These are phyloP conservation scores for Aphidius gifuensis DNA, from an alignment of 1,140 invertebrate genomes.

Conservation along the genomic window DNA sequence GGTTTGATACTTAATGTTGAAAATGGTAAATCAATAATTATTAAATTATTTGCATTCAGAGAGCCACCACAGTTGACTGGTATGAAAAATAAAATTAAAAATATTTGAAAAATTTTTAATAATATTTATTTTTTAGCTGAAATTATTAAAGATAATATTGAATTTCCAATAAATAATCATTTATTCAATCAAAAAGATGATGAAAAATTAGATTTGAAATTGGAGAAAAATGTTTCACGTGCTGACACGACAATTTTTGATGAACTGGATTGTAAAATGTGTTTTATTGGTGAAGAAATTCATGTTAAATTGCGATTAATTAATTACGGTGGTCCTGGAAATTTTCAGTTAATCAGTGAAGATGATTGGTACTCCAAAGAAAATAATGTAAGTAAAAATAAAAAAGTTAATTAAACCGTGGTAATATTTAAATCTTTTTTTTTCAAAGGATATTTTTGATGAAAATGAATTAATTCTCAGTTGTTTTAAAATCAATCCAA, in stretches of 20 bases:
- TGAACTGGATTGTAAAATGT: slow-evolving; percentile 39
- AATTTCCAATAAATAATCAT: not conserved
- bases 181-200: not conserved
- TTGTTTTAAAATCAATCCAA: slow-evolving; percentile 36
- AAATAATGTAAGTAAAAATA: slow-evolving; percentile 30
- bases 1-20: slow-evolving; percentile 32
- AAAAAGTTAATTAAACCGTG: slow-evolving; percentile 1
- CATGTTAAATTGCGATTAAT: slow-evolving; percentile 29
- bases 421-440: slow-evolving; percentile 16
- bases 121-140: too few relatives aligned
- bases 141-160: too few relatives aligned
- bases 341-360: slow-evolving; percentile 46
- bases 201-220: slow-evolving; percentile 7
- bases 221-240: not conserved
- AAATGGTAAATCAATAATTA: slow-evolving; percentile 30
- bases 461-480: slow-evolving; percentile 30
- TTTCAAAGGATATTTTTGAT: slow-evolving; percentile 30
- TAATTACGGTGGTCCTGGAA: slow-evolving; percentile 39
- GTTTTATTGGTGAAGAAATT: slow-evolving; percentile 38
- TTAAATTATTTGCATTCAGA: slow-evolving; percentile 31
- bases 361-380: slow-evolving; percentile 41
- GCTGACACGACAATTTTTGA: not conserved
- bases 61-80: slow-evolving; percentile 38
- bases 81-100: slow-evolving; percentile 13
- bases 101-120: not conserved